Conservation (phyloP, 2,888 invertebrate genomes). For the Neelides folsomi region DNA sequence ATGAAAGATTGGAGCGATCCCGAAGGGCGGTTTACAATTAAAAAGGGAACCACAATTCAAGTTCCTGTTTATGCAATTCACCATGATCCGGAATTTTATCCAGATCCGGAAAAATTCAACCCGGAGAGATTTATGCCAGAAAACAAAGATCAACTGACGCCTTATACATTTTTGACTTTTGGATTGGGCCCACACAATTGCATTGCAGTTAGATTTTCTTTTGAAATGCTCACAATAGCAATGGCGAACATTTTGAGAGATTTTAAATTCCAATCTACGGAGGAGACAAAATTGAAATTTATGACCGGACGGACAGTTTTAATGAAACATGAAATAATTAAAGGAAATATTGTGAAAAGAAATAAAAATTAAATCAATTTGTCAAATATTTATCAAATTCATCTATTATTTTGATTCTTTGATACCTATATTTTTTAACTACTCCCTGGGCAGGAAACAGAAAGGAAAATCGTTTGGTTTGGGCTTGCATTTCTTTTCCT, state of each 20-base stretch:
- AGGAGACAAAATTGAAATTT: conserved; percentile 10
- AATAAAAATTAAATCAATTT: neutral
- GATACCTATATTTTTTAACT: too few relatives aligned
- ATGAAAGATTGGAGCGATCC: conserved; percentile 19
- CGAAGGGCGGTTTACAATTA: conserved; percentile 8
- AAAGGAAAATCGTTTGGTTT: too few relatives aligned
- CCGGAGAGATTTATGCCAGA: conserved; percentile 22
- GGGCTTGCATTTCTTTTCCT: too few relatives aligned
- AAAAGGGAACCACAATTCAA: conserved; percentile 2
- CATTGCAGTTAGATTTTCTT: conserved; percentile 22
- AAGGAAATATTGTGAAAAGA: conserved; percentile 7
- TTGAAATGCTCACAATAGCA: conserved; percentile 16
- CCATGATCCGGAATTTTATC: conserved; percentile 13
- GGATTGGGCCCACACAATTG: conserved; percentile 23
- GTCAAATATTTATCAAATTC: too few relatives aligned
- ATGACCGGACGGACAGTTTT: conserved; percentile 14
- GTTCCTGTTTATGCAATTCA: conserved; percentile 14
- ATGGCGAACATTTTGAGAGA: conserved; percentile 17
- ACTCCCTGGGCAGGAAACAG: too few relatives aligned
- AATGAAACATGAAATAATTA: conserved; percentile 6
- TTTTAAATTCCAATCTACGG: conserved; percentile 13
- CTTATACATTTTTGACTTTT: conserved; percentile 19
- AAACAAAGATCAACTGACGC: conserved; percentile 19
- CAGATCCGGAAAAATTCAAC: conserved; percentile 12
- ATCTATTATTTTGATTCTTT: too few relatives aligned